Conservation (phyloP, 35 echinoderm and acorn worm genomes). For the Apostichopus californicus region DNA sequence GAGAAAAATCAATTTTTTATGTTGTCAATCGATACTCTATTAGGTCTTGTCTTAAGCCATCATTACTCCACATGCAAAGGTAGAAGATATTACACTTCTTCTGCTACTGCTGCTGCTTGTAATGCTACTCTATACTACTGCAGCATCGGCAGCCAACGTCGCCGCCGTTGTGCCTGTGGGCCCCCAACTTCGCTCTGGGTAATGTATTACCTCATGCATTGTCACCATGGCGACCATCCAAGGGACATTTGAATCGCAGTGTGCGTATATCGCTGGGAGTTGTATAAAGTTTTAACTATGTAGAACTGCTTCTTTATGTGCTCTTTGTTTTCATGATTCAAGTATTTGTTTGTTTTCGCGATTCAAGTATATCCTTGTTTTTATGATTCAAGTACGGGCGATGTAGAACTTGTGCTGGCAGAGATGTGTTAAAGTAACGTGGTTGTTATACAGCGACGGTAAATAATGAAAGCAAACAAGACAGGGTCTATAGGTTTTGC, state of each 20-base stretch:
- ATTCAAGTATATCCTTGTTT: no score
- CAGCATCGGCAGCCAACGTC: neutral
- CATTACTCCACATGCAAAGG: conserved; percentile 29
- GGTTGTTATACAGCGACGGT: no score
- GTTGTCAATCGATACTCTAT: conserved; percentile 32
- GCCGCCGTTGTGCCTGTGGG: neutral
- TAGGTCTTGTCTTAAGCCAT: conserved; percentile 42
- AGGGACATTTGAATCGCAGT: conserved; percentile 34
- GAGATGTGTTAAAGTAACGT: no score
- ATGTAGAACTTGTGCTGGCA: no score
- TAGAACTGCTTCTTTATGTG: neutral
- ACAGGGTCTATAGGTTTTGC: no score
- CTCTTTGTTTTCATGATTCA: no score
- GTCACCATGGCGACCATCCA: conserved; percentile 15
- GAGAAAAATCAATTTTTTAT: conserved; percentile 40
- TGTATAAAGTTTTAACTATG: conserved; percentile 18
- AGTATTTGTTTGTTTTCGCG: no score
- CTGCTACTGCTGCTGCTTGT: neutral
- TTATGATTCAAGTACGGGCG: no score
- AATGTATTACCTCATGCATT: conserved; percentile 40
- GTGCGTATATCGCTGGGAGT: conserved; percentile 2
- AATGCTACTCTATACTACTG: neutral
- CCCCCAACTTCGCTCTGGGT: conserved; percentile 36
- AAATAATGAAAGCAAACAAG: no score
- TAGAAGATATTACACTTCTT: conserved; percentile 8